Evolutionary conservation across 2,888 invertebrate species (phyloP), one percentile per base, ranked within the genome.

Genomic region (Epirrita christyi): DNA sequence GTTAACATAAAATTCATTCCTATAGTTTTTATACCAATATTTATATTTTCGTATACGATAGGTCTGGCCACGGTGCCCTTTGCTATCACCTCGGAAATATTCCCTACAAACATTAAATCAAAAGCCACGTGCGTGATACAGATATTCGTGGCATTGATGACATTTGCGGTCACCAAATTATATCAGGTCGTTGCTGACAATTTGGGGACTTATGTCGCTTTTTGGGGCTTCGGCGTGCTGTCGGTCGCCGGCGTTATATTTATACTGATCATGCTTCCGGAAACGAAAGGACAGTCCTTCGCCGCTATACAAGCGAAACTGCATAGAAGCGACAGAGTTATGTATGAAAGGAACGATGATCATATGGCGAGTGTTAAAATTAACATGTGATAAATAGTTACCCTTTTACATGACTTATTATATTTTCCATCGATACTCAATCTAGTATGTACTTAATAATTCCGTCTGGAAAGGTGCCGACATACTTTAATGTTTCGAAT

Each of bases 1-100:
- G 85, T 88, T 36, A 83, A 81, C 54, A 68, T 93, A 56, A 86
- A 83, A 50, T 93, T 93, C 91, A 84, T 94, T 74, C 94, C 94
- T 59, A 86, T 94, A 53, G 83, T 91, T 64, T 93, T 93, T 70
- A 88, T 94, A 72, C 92, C 94, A 29, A 85, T 93, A 62, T 94
- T 93, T 83, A 93, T 94, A 82, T 93, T 93, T 67, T 93, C 93
- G 36, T 94, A 94, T 57, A 93, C 93, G 2, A 86, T 94, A 72
- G 94, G 94, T 11, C 88, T 94, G 74, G 94, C 94, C 0, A 94
- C 94, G 2, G 88, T 94, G 66, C 94, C 94, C 28, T 94, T 94
- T 72, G 93, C 94, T 38, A 92, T 94, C 47, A 93, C 94, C 40
- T 93, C 94, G 2, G 94, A 95, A 81, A 88, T 95, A 73, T 94